Conservation (phyloP, 1,140 invertebrate genomes). For the Drosophila pandora region DNA sequence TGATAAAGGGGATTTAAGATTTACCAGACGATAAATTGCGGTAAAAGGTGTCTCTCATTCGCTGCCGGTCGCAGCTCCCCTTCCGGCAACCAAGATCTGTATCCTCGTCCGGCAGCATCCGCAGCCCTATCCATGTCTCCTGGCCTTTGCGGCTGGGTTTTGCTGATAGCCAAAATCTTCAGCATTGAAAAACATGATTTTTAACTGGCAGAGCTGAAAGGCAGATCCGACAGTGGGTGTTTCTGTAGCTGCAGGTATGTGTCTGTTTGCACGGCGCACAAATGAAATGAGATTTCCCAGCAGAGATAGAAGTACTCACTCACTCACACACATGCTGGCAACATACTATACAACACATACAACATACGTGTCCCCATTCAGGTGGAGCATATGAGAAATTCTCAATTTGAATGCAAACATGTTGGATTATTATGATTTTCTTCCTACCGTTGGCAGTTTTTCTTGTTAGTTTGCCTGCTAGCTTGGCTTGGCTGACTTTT, state of each 20-base stretch:
- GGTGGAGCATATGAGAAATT: constrained; percentile 62
- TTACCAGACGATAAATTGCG: constrained; percentile 74
- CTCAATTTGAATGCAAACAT: constrained; percentile 82
- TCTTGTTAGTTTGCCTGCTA: constrained; percentile 46
- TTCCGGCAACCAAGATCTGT: constrained; percentile 5
- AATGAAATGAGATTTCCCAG: constrained; percentile 78
- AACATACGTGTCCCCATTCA: constrained; percentile 31
- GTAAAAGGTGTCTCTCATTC: constrained; percentile 72
- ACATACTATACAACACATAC: constrained; percentile 3
- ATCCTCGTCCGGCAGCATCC: not conserved
- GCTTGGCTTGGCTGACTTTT: constrained; percentile 3
- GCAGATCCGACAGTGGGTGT: constrained; percentile 34
- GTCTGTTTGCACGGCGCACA: constrained; percentile 56
- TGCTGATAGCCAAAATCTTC: constrained; percentile 67
- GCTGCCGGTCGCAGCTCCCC: not conserved
- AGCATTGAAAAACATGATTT: constrained; percentile 77
- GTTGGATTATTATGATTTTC: constrained; percentile 80
- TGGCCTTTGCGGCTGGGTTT: constrained; percentile 25
- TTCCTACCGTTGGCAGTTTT: constrained; percentile 68
- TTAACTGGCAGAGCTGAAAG: constrained; percentile 73
- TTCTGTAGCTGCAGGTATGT: not conserved
- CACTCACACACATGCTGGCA: constrained; percentile 13
- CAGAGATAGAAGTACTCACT: constrained; percentile 55
- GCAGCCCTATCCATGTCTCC: not conserved
- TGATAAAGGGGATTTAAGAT: constrained; percentile 67